phyloP scores from a whole-genome alignment of 1,140 invertebrate genomes.

The Lepidurus packardi region DNA sequence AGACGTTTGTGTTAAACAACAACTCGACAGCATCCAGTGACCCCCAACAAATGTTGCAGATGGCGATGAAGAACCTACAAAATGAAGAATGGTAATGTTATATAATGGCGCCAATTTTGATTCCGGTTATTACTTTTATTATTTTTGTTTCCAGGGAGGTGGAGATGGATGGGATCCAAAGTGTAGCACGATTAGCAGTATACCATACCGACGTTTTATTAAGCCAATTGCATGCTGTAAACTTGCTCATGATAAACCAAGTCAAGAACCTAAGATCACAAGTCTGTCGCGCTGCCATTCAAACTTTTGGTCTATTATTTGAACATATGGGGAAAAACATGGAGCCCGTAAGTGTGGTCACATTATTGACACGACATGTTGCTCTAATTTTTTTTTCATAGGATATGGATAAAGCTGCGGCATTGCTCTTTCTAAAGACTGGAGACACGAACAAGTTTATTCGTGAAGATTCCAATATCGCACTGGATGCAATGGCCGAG shows the following conservation, averaged over 20 bases:
- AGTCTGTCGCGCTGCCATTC: slow-evolving; percentile 77
- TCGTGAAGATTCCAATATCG: slow-evolving; percentile 74
- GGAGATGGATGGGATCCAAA: slow-evolving; percentile 68
- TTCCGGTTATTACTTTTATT: background rate
- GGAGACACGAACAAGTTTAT: slow-evolving; percentile 90
- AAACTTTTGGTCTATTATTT: slow-evolving; percentile 71
- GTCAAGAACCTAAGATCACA: slow-evolving; percentile 81
- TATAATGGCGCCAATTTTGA: background rate
- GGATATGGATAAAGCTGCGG: slow-evolving; percentile 79
- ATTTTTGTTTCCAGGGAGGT: slow-evolving; percentile 57
- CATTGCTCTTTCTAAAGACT: slow-evolving; percentile 72
- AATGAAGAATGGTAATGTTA: slow-evolving; percentile 9
- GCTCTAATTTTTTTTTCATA: slow-evolving; percentile 41
- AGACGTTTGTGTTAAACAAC: background rate
- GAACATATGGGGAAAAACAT: slow-evolving; percentile 58
- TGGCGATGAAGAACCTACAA: slow-evolving; percentile 13
- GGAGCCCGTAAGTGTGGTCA: slow-evolving; percentile 59
- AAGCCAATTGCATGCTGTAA: slow-evolving; percentile 56
- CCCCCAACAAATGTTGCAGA: slow-evolving; percentile 23
- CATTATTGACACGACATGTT: background rate
- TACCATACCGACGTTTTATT: slow-evolving; percentile 61
- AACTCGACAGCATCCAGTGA: background rate
- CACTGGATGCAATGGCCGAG: slow-evolving; percentile 72
- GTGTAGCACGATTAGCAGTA: slow-evolving; percentile 62
- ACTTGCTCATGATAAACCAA: slow-evolving; percentile 65